Evolutionary conservation across 2,797 vertebrate genomes (phyloP), one percentile per base, ranked within the genome.

Genomic region (Chaunax sp.): DNA sequence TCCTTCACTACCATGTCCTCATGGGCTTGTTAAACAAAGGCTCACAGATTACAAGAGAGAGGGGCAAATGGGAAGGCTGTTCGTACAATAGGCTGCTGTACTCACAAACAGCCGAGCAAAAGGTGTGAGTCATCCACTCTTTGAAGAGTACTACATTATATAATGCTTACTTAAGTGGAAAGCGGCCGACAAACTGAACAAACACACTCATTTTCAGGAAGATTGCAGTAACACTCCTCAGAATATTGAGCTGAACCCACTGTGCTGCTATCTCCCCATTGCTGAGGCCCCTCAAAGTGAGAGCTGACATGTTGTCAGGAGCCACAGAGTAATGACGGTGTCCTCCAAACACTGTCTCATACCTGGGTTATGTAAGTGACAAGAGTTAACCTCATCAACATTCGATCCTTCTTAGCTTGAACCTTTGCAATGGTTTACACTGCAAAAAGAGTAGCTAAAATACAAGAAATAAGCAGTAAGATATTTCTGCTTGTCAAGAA

Each of bases 21-120:
- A 70, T 72, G 59, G 10, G n/a, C 44, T 53, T 23, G n/a, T 22
- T 56, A 75, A 87, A 86, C 81, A 86, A 60, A 71, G n/a, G 46
- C 43, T 62, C 14, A 11, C 51, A 64, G 67, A 75, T 76, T 66
- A 64, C 40, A 50, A 61, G 14, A 3, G n/a, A 58, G 35, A 49
- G 16, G 52, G 57, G 35, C 58, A 16, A 59, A 61, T 15, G 33
- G 3, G 20, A 62, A 46, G 25, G 64, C 1, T 43, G 19, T 38
- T 57, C 1, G 4, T 28, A 26, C n/a, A 9, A 43, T 8, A 43
- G 5, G 56, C 54, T 20, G 23, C 28, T n/a, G 51, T 38, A 26
- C 25, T 59, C 45, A 58, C 37, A 68, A 57, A 51, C n/a, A 59
- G 44, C 44, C 20, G 16, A 52, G 38, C 20, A 38, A 47, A 52